Evolutionary conservation across 2,888 invertebrate genomes (phyloP).

Genomic region (Chrysomela aeneicollis): DNA sequence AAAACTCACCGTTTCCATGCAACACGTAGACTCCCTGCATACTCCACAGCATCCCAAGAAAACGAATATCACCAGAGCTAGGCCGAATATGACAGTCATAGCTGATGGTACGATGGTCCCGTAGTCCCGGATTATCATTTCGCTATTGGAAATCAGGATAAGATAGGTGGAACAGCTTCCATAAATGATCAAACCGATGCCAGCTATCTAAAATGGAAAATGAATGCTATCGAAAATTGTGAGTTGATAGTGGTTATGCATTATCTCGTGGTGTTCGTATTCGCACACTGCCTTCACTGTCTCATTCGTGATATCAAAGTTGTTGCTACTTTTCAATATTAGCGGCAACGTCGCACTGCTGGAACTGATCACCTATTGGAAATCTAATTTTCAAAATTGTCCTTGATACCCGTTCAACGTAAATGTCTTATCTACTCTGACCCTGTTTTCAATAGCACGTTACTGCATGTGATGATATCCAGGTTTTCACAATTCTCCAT

Average conservation of each 20-base stretch:
- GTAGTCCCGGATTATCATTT: slow-evolving; percentile 31
- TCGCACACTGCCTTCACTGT: no score
- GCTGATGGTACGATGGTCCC: slow-evolving; percentile 35
- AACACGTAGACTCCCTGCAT: slow-evolving; percentile 40
- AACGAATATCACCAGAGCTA: slow-evolving; percentile 35
- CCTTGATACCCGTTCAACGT: no score
- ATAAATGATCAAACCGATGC: slow-evolving; percentile 33
- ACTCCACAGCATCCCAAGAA: slow-evolving; percentile 42
- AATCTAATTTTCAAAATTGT: no score
- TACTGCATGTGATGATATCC: no score
- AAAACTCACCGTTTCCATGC: slow-evolving; percentile 40
- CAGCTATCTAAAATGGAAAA: slow-evolving; percentile 35
- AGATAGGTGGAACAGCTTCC: slow-evolving; percentile 33
- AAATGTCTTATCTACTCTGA: no score
- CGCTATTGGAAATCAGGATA: slow-evolving; percentile 34
- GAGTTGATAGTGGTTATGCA: background rate
- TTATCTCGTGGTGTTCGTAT: no score
- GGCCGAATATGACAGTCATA: slow-evolving; percentile 32
- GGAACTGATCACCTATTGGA: no score
- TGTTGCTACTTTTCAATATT: no score
- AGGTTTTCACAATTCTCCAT: background rate
- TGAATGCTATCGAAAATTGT: slow-evolving; percentile 16
- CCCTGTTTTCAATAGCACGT: no score
- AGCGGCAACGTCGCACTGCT: no score
- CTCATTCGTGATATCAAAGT: no score